These are phyloP conservation scores for Apostichopus leukothele DNA, from an alignment of 53 echinoderm and acorn worm genomes.

Conservation along the genomic window DNA sequence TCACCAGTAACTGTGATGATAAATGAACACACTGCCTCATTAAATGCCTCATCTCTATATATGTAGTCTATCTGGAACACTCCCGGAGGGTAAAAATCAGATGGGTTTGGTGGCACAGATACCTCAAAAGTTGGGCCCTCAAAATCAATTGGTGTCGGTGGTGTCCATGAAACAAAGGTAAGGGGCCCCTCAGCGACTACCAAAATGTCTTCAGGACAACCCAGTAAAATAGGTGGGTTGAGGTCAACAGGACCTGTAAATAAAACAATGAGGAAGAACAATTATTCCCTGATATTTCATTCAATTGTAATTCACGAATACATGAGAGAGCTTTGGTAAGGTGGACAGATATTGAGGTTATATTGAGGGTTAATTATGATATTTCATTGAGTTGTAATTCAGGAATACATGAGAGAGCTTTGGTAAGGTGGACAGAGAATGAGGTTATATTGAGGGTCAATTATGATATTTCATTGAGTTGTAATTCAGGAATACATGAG, in stretches of 20 bases:
- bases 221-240: background rate
- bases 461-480: too few relatives aligned
- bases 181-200: background rate
- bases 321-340: too few relatives aligned
- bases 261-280: too few relatives aligned
- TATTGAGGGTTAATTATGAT: too few relatives aligned
- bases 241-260: background rate
- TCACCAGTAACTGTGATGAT: background rate
- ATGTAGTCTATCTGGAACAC: background rate
- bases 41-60: background rate
- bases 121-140: background rate
- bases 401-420: accelerated
- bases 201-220: conserved; percentile 9
- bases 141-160: background rate
- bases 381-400: too few relatives aligned
- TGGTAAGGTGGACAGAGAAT: too few relatives aligned
- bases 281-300: too few relatives aligned
- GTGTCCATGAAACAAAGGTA: background rate
- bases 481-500: too few relatives aligned
- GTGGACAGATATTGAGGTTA: too few relatives aligned
- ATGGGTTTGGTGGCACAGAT: background rate
- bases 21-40: background rate
- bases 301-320: too few relatives aligned
- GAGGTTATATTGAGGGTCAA: too few relatives aligned
- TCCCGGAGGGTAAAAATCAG: background rate